phyloP scores from a whole-genome alignment of 2,888 invertebrate species.

The Altica lythri region DNA sequence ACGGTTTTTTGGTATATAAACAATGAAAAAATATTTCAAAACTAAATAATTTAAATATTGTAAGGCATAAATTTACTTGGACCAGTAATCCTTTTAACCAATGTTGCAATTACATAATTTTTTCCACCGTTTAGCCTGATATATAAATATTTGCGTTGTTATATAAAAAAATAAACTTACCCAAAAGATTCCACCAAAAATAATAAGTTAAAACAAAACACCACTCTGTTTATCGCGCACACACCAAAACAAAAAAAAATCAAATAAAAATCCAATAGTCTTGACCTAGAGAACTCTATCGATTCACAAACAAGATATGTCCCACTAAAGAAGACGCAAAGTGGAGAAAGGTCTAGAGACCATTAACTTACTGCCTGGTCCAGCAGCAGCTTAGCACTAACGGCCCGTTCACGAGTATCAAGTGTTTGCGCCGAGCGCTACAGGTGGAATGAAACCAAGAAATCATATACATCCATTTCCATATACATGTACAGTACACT shows the following conservation, averaged over 20 bases:
- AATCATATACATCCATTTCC: too few relatives aligned
- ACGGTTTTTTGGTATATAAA: too few relatives aligned
- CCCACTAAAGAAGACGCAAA: conserved; percentile 22
- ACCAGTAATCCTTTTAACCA: too few relatives aligned
- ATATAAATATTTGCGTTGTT: too few relatives aligned
- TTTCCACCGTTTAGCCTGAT: too few relatives aligned
- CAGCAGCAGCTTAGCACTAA: conserved; percentile 12
- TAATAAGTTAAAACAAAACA: conserved; percentile 2
- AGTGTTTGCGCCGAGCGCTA: conserved; percentile 29
- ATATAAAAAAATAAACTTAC: conserved; percentile 5
- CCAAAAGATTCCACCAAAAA: neutral
- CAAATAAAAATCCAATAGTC: conserved; percentile 4
- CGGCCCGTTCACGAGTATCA: conserved; percentile 20
- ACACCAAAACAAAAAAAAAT: conserved; percentile 11
- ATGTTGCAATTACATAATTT: too few relatives aligned
- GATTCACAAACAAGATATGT: conserved; percentile 21
- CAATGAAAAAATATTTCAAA: too few relatives aligned
- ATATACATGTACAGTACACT: too few relatives aligned
- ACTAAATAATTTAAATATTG: too few relatives aligned
- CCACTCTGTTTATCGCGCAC: conserved; percentile 9
- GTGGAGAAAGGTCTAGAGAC: conserved; percentile 25
- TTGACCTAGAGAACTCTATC: conserved; percentile 25
- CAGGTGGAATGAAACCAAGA: conserved; percentile 33
- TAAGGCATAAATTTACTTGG: too few relatives aligned
- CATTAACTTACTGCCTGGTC: conserved; percentile 36